Evolutionary conservation across 2,797 vertebrate species (phyloP), one percentile per base, ranked within the genome.

Genomic region (Paguma larvata): DNA sequence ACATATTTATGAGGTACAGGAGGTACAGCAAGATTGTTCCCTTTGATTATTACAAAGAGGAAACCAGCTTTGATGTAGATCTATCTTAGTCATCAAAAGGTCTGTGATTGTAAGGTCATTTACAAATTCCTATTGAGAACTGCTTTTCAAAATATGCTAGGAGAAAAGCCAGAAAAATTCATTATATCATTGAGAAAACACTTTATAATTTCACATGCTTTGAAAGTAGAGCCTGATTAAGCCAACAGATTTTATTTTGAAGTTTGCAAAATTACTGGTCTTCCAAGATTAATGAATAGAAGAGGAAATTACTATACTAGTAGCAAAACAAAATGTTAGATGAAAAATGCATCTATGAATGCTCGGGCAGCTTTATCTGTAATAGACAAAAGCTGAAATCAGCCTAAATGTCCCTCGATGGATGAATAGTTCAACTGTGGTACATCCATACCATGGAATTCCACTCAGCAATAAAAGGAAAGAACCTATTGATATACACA

Each of bases 31-130:
- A 94, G 65, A 34, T 80, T 84, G 80, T 94, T 97, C 68, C 48
- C 59, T 93, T 94, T 95, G 93, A 94, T 96, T 97, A 95, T 94
- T 93, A 65, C 63, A 79, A 92, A 89, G 73, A 92, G n/a, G 73
- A 97, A 96, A 86, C 48, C 48, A 62, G 56, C 68, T 84, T 63
- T 93, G 51, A 68, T 85, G 25, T 90, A 85, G 90, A 95, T 27
- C 44, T 96, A 56, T 96, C 80, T 48, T 72, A 90, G 44, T 72
- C 46, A 84, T 93, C 34, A 32, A 85, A 93, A 73, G 41, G 34
- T 87, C 46, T 96, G 41, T 85, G 62, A 94, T 73, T 95, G 27
- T 67, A 84, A 96, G 38, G 38, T 94, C 15, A 13, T 67, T 96
- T 96, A 82, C 25, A 92, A 92, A 92, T 95, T 63, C 80, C 86